phyloP scores from a whole-genome alignment of 2,888 invertebrate species.

The Andrena trimmerana region DNA sequence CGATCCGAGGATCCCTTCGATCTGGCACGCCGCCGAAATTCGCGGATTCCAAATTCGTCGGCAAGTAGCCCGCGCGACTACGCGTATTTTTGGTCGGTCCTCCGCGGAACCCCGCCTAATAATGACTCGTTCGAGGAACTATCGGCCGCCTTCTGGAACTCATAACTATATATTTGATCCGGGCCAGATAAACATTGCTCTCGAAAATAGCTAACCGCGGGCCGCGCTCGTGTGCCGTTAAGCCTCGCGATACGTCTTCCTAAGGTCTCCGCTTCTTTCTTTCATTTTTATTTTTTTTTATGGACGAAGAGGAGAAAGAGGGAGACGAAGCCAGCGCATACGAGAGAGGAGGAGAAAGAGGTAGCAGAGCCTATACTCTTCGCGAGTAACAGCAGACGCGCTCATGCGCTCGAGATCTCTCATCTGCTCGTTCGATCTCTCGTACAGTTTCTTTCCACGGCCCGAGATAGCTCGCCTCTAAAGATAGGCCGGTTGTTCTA shows the following conservation, averaged over 20 bases:
- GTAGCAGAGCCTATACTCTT: background rate
- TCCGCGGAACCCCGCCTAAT: slow-evolving; percentile 70
- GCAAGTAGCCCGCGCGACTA: slow-evolving; percentile 57
- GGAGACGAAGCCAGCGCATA: background rate
- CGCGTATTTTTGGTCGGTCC: slow-evolving; percentile 70
- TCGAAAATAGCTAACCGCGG: slow-evolving; percentile 72
- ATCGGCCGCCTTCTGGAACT: slow-evolving; percentile 83
- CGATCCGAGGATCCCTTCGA: slow-evolving; percentile 17
- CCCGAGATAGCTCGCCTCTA: slow-evolving; percentile 71
- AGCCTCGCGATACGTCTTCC: slow-evolving; percentile 54
- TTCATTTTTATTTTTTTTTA: slow-evolving; percentile 3
- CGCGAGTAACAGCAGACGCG: slow-evolving; percentile 22
- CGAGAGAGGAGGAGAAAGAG: background rate
- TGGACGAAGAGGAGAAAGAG: background rate
- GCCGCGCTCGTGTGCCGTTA: slow-evolving; percentile 32
- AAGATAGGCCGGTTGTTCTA: slow-evolving; percentile 70
- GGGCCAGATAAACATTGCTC: slow-evolving; percentile 81
- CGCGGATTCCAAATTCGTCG: slow-evolving; percentile 52
- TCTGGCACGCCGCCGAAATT: slow-evolving; percentile 60
- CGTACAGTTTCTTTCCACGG: slow-evolving; percentile 63
- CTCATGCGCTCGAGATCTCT: slow-evolving; percentile 61
- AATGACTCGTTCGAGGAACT: slow-evolving; percentile 81
- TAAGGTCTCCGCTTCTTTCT: slow-evolving; percentile 32
- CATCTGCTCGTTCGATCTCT: slow-evolving; percentile 66
- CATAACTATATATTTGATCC: slow-evolving; percentile 83